Base-by-base conservation (phyloP, 2,113 vertebrate genomes). In the Ancistrus triradiatus region DNA sequence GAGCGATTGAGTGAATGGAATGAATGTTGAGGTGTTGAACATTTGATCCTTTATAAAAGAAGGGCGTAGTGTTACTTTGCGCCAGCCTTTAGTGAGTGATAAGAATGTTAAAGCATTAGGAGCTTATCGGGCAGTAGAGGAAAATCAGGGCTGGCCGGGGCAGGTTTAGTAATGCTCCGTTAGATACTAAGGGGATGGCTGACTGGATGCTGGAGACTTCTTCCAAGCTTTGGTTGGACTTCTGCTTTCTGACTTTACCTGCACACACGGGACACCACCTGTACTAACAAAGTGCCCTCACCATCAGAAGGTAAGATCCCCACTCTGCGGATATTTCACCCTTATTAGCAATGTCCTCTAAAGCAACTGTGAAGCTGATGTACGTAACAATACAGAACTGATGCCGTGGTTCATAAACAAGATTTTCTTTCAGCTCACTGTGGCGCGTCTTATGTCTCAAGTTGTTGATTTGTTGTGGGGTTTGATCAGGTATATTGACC, bases 221-320 rank as follows among this genome's bases (percentile, higher is more conserved):
- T 71, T 63, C 38, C 6, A n/a, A n/a, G 2, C 11, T 42, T 42
- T 14, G 46, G 77, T 31, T 0, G 74, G n/a, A n/a, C n/a, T 15
- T 4, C 81, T 17, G 76, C 69, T 4, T 79, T 31, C 74, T 83
- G 50, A n/a, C n/a, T 61, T 66, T 15, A 59, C 63, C 35, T 31
- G 65, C 3, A 78, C 44, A 27, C 76, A 74, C 66, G 65, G 81
- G n/a, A n/a, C 59, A 79, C 85, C 37, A 63, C 77, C 57, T 87
- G 85, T 68, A 72, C 50, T 15, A 85, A 88, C 76, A 73, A 63
- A 71, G 78, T 72, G 10, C 85, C 84, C 1, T n/a, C 70, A 66
- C 68, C 75, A 1, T 43, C 59, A 0, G 81, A n/a, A 88, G 82
- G 87, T 88, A 63, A 68, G 78, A 60, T 14, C 3, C 2, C 13